phyloP scores from a whole-genome alignment of 2,888 invertebrate genomes.

The Brachypalpus laphriformis region DNA sequence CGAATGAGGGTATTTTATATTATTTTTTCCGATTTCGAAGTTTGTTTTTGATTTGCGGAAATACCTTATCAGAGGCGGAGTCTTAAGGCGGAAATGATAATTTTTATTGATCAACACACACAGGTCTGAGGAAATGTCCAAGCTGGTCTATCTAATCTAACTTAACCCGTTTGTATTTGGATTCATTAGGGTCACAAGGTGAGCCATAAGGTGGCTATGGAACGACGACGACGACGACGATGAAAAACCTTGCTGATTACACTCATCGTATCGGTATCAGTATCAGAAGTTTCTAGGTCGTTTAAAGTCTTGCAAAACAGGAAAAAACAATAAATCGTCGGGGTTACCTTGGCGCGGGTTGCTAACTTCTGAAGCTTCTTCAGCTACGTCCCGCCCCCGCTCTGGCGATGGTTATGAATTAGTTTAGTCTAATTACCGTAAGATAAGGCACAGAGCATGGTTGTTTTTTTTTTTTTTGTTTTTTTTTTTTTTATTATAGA shows the following conservation, averaged over 20 bases:
- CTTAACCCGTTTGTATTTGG: slow-evolving; percentile 47
- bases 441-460: slow-evolving; percentile 46
- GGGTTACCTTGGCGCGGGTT: slow-evolving; percentile 38
- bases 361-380: slow-evolving; percentile 42
- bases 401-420: background rate
- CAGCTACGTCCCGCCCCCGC: background rate
- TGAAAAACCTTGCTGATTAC: slow-evolving; percentile 69
- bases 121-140: slow-evolving; percentile 39
- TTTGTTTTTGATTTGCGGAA: slow-evolving; percentile 60
- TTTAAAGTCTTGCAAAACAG: slow-evolving; percentile 66
- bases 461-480: too few relatives aligned
- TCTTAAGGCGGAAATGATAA: slow-evolving; percentile 55
- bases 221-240: background rate
- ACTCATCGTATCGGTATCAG: slow-evolving; percentile 56
- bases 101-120: slow-evolving; percentile 25
- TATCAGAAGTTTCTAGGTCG: slow-evolving; percentile 64
- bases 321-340: slow-evolving; percentile 56
- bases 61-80: slow-evolving; percentile 51
- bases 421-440: slow-evolving; percentile 56
- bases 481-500: too few relatives aligned
- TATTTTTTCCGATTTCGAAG: slow-evolving; percentile 28
- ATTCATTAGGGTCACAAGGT: slow-evolving; percentile 66
- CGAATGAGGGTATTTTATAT: slow-evolving; percentile 40
- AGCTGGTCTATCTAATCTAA: slow-evolving; percentile 33
- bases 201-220: slow-evolving; percentile 4